These are phyloP conservation scores for Fulmarus glacialis DNA, from an alignment of 2,113 vertebrate genomes.

Conservation along the genomic window DNA sequence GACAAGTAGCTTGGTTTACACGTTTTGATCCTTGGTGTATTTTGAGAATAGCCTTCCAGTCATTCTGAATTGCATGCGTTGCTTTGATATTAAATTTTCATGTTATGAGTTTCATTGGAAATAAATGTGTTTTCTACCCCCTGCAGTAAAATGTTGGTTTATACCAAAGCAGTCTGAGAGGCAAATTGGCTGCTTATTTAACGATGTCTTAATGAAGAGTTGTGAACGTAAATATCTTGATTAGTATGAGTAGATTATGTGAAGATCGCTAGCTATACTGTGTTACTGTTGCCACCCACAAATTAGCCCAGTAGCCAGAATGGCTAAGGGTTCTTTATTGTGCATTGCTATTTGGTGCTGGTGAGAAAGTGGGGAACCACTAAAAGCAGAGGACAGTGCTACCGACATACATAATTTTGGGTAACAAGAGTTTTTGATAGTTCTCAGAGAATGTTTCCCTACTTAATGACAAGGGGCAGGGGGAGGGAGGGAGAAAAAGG, in stretches of 20 bases:
- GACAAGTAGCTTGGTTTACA: neutral
- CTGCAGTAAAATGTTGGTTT: neutral
- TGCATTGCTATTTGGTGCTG: neutral
- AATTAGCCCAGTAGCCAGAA: neutral
- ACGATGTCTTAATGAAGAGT: neutral
- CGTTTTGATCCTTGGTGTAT: slow-evolving; percentile 15
- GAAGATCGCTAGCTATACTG: neutral
- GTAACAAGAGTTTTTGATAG: neutral
- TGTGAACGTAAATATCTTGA: neutral
- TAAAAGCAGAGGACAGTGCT: neutral
- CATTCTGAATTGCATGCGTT: neutral
- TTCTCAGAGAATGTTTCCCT: neutral
- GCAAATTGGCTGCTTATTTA: neutral
- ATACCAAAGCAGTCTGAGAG: neutral
- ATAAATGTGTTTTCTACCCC: neutral
- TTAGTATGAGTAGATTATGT: neutral
- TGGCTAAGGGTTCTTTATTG: neutral
- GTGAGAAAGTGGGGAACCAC: neutral
- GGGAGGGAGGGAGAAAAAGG: neutral
- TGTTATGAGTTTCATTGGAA: neutral
- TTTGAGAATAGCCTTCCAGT: slow-evolving; percentile 9
- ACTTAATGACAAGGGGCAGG: neutral
- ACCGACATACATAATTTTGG: neutral
- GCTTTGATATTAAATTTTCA: slow-evolving; percentile 25
- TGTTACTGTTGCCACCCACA: neutral